Evolutionary conservation across 1,140 invertebrate species (phyloP).

Genomic region (Nebria ingens): DNA sequence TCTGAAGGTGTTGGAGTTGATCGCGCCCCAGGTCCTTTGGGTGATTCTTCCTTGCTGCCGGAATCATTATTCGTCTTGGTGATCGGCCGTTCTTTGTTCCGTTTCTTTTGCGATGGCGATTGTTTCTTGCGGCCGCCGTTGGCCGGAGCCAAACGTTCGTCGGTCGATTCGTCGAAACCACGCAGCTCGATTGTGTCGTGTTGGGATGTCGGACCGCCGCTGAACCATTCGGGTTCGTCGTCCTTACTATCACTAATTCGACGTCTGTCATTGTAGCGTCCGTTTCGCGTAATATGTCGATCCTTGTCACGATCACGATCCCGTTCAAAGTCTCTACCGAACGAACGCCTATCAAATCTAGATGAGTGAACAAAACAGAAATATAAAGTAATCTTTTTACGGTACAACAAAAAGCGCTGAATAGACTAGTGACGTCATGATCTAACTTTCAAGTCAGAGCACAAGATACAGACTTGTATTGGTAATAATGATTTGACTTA

Average conservation of each 20-base stretch:
- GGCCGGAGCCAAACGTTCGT: conserved; percentile 24
- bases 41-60: conserved; percentile 23
- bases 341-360: conserved; percentile 36
- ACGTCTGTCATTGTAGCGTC: conserved; percentile 35
- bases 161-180: conserved; percentile 73
- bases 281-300: conserved; percentile 17
- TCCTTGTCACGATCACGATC: conserved; percentile 35
- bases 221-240: conserved; percentile 65
- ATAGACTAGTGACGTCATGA: too few species aligned
- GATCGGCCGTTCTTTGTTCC: conserved; percentile 18
- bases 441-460: too few species aligned
- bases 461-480: too few species aligned
- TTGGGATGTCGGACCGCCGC: conserved; percentile 78
- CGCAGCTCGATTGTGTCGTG: conserved; percentile 86
- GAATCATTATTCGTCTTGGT: conserved; percentile 10
- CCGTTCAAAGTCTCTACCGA: conserved; percentile 38
- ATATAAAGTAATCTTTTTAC: too few species aligned
- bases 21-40: conserved; percentile 6
- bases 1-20: conserved; percentile 11
- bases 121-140: conserved; percentile 35
- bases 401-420: conserved; percentile 19
- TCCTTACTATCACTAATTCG: conserved; percentile 40
- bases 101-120: conserved; percentile 35
- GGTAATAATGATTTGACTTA: too few species aligned
- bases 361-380: conserved; percentile 24